Conservation (phyloP, 2,797 vertebrate genomes). For the Apogon hyalosoma region DNA sequence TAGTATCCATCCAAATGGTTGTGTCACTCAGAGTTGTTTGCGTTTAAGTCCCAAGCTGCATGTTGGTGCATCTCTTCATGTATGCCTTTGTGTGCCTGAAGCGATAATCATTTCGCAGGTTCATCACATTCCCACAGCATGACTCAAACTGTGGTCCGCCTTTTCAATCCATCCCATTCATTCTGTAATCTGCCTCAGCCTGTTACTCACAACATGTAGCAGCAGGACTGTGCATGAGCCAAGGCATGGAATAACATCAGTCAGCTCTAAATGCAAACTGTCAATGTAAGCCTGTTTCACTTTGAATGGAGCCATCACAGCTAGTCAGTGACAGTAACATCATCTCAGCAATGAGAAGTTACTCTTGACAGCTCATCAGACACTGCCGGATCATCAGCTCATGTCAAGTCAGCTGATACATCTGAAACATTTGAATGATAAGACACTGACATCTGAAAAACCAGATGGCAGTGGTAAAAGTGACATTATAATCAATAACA, state of each 20-base stretch:
- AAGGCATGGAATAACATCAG: conserved; percentile 23
- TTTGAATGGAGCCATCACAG: not conserved
- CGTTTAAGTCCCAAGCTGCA: not conserved
- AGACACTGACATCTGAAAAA: conserved; percentile 9
- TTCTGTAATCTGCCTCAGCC: conserved; percentile 69
- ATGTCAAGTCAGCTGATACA: not conserved
- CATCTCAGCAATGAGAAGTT: not conserved
- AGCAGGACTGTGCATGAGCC: conserved; percentile 27
- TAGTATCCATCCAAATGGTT: conserved; percentile 12
- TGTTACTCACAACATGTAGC: conserved; percentile 44
- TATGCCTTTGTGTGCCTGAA: conserved; percentile 33
- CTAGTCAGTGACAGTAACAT: conserved; percentile 11
- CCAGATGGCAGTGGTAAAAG: conserved; percentile 2
- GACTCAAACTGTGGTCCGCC: conserved; percentile 72
- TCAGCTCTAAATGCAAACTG: conserved; percentile 21
- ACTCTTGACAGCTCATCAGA: not conserved
- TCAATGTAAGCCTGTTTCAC: conserved; percentile 21
- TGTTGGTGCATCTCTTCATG: conserved; percentile 8
- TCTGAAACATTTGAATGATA: not conserved
- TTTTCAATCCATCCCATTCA: conserved; percentile 75
- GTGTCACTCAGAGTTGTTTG: conserved; percentile 36
- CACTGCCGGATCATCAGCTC: not conserved
- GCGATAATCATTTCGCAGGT: conserved; percentile 74
- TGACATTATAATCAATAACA: conserved; percentile 3
- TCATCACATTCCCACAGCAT: conserved; percentile 84